phyloP scores from a whole-genome alignment of 2,888 invertebrate genomes.

The Trachelus iudaicus region DNA sequence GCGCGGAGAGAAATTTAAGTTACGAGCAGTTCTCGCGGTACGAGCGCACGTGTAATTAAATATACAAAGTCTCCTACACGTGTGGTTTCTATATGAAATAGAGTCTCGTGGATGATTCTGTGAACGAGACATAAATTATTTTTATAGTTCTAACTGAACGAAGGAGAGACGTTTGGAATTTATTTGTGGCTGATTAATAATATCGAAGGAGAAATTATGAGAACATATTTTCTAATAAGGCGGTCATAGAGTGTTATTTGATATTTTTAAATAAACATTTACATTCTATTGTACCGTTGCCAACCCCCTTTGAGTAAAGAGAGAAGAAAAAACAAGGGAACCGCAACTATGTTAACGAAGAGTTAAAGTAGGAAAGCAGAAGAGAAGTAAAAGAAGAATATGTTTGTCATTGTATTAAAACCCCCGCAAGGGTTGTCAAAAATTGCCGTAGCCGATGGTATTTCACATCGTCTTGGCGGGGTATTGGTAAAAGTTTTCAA shows the following conservation, averaged over 20 bases:
- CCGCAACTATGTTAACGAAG: no score
- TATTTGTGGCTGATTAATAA: not conserved
- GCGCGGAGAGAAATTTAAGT: not conserved
- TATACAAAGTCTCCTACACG: not conserved
- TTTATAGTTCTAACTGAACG: not conserved
- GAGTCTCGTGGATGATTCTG: not conserved
- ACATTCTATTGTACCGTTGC: no score
- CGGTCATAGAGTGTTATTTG: not conserved
- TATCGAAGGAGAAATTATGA: not conserved
- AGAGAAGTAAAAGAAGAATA: not conserved
- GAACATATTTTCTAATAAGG: not conserved
- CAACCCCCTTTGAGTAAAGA: no score
- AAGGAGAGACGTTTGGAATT: not conserved
- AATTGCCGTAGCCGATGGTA: slow-evolving; percentile 88
- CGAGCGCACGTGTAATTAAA: not conserved
- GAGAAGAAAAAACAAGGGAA: no score
- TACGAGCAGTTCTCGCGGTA: not conserved
- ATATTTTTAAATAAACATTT: no score
- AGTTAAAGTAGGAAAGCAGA: no score
- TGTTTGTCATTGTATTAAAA: slow-evolving; percentile 38
- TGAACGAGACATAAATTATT: not conserved
- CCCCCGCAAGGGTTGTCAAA: slow-evolving; percentile 74
- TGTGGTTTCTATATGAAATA: not conserved
- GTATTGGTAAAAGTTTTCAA: slow-evolving; percentile 95
- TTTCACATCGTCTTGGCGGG: slow-evolving; percentile 89